Evolutionary conservation across 2,888 invertebrate genomes (phyloP), one percentile per base, ranked within the genome.

Genomic region (Bruchidius siliquastri): DNA sequence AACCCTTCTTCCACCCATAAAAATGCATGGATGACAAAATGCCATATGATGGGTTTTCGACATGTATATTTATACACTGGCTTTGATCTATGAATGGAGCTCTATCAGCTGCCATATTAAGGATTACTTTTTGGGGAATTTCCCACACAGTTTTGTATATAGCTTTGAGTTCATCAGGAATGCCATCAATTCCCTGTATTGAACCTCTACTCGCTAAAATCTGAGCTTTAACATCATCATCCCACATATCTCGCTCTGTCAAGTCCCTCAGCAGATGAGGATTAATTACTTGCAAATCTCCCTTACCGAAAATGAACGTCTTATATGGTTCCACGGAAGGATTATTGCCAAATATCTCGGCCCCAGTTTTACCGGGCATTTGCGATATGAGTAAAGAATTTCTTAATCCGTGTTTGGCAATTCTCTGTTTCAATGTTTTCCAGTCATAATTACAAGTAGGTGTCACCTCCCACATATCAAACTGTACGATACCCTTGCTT

Each of bases 81-180:
- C 97, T 97, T 88, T 99, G 99, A 87, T 99, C 99, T 81, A 99
- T 98, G 85, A 95, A 99, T 0, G 99, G 97, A 2, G 97, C 99
- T 78, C 99, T 90, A 86, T 98, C 99, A 0, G 97, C 98, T 18
- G 99, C 98, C 98, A 99, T 98, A 86, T 97, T 92, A 26, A 99
- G 91, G 6, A 98, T 92, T 0, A 91, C 92, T 86, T 96, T 97
- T 77, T 99, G 97, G 0, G 97, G 93, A 77, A 98, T 94, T 87
- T 98, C 98, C 98, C 98, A 98, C 0, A 97, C 97, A 0, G 98
- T 98, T 88, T 97, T 97, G 86, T 98, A 98, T 18, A 98, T 89
- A 0, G 91, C 90, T 83, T 96, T 94, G 71, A 98, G 88, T 76
- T 96, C 91, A 79, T 92, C 90, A 0, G 98, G 97, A 80, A 99